Conservation (phyloP, 2,888 invertebrate genomes). For the Nephrocerus scutellatus region DNA sequence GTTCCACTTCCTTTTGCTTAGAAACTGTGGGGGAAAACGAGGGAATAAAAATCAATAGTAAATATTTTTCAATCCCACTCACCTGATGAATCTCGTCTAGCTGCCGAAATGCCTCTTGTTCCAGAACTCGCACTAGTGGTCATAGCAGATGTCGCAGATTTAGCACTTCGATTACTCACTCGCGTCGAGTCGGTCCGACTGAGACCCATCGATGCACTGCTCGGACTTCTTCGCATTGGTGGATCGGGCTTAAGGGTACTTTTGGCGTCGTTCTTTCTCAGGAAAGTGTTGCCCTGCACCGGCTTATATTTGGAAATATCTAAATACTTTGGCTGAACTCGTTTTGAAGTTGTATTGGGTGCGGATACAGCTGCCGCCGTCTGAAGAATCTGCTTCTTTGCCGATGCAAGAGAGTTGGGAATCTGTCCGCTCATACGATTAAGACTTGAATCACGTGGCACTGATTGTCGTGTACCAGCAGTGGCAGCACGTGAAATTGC, state of each 20-base stretch:
- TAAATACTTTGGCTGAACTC: slow-evolving; percentile 51
- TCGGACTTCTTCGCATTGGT: slow-evolving; percentile 44
- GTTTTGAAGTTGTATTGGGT: slow-evolving; percentile 24
- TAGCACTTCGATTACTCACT: slow-evolving; percentile 43
- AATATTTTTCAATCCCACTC: slow-evolving; percentile 14
- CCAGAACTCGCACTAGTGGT: slow-evolving; percentile 35
- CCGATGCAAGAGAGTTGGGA: slow-evolving; percentile 44
- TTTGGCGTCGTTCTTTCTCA: slow-evolving; percentile 53
- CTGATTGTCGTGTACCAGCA: slow-evolving; percentile 43
- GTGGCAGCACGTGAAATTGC: slow-evolving; percentile 16
- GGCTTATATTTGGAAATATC: slow-evolving; percentile 59
- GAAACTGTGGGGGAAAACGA: slow-evolving; percentile 46
- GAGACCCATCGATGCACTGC: slow-evolving; percentile 43
- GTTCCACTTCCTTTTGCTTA: slow-evolving; percentile 69
- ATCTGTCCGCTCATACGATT: slow-evolving; percentile 44
- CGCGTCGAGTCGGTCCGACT: slow-evolving; percentile 40
- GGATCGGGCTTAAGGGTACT: slow-evolving; percentile 39
- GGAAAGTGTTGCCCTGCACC: slow-evolving; percentile 49
- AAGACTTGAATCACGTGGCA: slow-evolving; percentile 46
- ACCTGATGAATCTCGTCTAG: slow-evolving; percentile 41
- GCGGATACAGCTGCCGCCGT: slow-evolving; percentile 32
- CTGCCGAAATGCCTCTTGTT: slow-evolving; percentile 33
- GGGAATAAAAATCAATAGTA: background rate
- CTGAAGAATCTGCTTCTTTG: slow-evolving; percentile 45
- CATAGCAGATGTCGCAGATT: slow-evolving; percentile 38